Evolutionary conservation across 1,140 invertebrate genomes (phyloP), one percentile per base, ranked within the genome.

Genomic region (Anastrepha ludens): DNA sequence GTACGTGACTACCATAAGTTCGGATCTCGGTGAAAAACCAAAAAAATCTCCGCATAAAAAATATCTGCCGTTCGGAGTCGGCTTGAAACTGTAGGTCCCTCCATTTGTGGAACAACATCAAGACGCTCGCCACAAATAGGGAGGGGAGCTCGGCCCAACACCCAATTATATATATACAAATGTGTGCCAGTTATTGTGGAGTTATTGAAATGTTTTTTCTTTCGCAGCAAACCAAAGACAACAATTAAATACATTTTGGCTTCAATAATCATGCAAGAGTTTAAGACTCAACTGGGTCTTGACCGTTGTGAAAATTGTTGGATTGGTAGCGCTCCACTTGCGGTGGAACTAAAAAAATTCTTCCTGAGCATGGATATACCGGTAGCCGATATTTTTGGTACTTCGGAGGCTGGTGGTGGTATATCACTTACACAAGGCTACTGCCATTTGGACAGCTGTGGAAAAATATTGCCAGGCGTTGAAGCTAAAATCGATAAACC

Each of bases 341-440:
- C 96, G 3, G 94, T 94, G 1, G 97, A 98, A 41, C 94, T 98
- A 13, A 96, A 98, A 90, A 95, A 97, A 89, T 99, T 97, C 93
- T 98, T 99, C 92, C 92, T 97, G 89, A 97, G 97, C 74, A 93
- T 99, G 0, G 97, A 98, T 90, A 97, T 99, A 65, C 95, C 96
- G 0, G 94, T 99, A 55, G 94, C 96, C 90, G 97, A 98, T 86
- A 95, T 95, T 3, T 98, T 96, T 90, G 97, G 97, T 55, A 97
- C 98, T 97, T 98, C 97, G 70, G 98, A 99, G 93, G 95, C 95
- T 9, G 94, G 95, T 81, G 98, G 97, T 9, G 96, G 96, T 1
- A 96, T 97, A 89, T 95, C 95, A 3, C 87, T 97, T 41, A 94
- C 94, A 87, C 88, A 89, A 39, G 65, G 90, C 93, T 92, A 94